Evolutionary conservation across 2,888 invertebrate genomes (phyloP), one percentile per base, ranked within the genome.

Genomic region (Troides oblongomaculatus): DNA sequence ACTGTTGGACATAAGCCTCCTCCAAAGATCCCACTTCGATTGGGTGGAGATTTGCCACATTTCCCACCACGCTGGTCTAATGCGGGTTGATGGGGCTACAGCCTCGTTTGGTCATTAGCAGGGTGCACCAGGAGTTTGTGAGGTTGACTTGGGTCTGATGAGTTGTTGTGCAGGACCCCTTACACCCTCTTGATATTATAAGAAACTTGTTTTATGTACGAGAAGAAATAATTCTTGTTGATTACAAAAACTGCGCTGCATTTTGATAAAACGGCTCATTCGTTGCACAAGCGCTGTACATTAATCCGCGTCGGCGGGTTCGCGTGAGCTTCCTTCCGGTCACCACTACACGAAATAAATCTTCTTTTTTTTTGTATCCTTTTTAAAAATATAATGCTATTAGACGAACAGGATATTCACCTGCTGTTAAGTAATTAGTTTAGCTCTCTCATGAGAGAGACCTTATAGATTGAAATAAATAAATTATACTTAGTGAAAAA

Each of bases 241-340:
- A 64, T 69, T 46, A 36, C 61, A 69, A 65, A 69, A 65, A 69
- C 43, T 65, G 36, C 56, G 43, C 61, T 30, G 69, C 62, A 57
- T 69, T 69, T 65, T 69, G 69, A 69, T 69, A 69, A 65, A 69
- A 61, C 61, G 57, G 57, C 14, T 64, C 69, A 62, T 65, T 69
- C 65, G 57, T 46, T 65, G 65, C 69, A 69, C 62, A 57, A 65
- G 65, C 61, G 62, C 62, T 18, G 43, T 18, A 21, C 62, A 65
- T 69, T 65, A 57, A 56, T 69, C 61, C 10, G 8, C 23, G 69
- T 69, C 69, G 46, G 56, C 60, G 58, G 56, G 62, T 61, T 56
- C 61, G 61, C 62, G 65, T 65, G 36, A 23, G 63, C 23, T 64
- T 62, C 61, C 61, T 65, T 69, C 65, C 69, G 61, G 61, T 61